These are phyloP conservation scores for Collichthys lucidus DNA, from an alignment of 2,113 vertebrate species.

Conservation along the genomic window DNA sequence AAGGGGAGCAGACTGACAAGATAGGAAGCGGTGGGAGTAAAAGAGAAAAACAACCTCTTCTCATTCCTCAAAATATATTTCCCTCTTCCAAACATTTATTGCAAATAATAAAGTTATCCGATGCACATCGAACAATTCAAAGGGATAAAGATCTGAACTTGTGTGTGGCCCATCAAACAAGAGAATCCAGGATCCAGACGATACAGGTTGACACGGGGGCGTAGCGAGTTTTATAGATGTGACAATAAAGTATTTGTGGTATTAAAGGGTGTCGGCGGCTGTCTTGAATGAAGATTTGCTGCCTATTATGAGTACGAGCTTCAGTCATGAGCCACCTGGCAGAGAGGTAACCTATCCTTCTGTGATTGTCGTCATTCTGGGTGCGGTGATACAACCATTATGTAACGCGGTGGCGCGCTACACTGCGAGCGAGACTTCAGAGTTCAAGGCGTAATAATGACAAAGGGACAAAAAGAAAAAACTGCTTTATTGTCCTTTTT, in stretches of 20 bases:
- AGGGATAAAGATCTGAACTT: slow-evolving; percentile 6
- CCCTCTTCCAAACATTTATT: not conserved
- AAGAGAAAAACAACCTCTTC: slow-evolving; percentile 41
- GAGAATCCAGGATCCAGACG: slow-evolving; percentile 7
- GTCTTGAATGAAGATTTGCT: slow-evolving; percentile 28
- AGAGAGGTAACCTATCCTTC: slow-evolving; percentile 43
- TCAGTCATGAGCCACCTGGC: slow-evolving; percentile 16
- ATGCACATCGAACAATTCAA: slow-evolving; percentile 6
- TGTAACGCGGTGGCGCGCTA: slow-evolving; percentile 38
- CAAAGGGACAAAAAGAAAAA: slow-evolving; percentile 10
- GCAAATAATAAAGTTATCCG: slow-evolving; percentile 14
- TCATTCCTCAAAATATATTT: slow-evolving; percentile 36
- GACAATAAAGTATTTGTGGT: slow-evolving; percentile 21
- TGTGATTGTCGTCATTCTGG: slow-evolving; percentile 32
- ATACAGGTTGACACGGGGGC: not conserved
- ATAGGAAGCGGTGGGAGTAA: slow-evolving; percentile 50
- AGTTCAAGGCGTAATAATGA: slow-evolving; percentile 14
- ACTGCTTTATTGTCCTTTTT: not conserved
- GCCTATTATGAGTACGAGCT: not conserved
- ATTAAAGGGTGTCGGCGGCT: slow-evolving; percentile 9
- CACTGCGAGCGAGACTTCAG: slow-evolving; percentile 11
- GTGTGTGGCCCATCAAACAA: slow-evolving; percentile 5
- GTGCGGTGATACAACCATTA: slow-evolving; percentile 34
- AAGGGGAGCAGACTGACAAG: slow-evolving; percentile 50
- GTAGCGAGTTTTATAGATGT: not conserved